These are phyloP conservation scores for Lissonota sp. DNA, from an alignment of 2,888 invertebrate genomes.

Conservation along the genomic window DNA sequence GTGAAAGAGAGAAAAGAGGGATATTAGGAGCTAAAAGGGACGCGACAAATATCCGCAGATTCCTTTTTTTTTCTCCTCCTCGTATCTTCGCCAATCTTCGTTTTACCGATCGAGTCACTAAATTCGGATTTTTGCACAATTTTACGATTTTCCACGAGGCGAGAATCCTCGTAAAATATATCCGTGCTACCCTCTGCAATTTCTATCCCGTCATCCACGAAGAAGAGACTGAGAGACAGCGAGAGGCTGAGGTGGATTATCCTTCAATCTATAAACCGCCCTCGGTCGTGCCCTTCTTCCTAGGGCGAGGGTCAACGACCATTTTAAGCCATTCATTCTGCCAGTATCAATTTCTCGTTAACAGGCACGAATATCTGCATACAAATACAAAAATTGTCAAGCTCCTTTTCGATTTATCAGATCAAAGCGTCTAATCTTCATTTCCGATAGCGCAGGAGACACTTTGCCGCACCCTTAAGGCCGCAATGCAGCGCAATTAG, in stretches of 20 bases:
- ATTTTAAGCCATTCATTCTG: conserved; percentile 16
- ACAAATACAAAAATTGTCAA: no score
- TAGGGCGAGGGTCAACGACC: conserved; percentile 22
- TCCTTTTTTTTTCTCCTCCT: conserved; percentile 4
- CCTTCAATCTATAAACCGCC: conserved; percentile 61
- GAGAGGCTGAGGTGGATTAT: conserved; percentile 50
- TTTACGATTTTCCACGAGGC: conserved; percentile 71
- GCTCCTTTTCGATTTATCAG: no score
- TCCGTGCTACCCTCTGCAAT: conserved; percentile 35
- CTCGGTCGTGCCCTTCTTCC: conserved; percentile 24
- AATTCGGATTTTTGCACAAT: conserved; percentile 69
- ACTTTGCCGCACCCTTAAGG: no score
- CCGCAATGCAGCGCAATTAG: no score
- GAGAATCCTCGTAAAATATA: conserved; percentile 77
- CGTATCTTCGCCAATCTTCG: conserved; percentile 30
- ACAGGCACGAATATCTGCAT: no score
- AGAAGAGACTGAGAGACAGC: conserved; percentile 2
- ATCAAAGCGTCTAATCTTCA: no score
- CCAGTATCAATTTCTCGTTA: not conserved
- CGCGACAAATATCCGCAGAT: not conserved
- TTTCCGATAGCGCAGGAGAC: no score
- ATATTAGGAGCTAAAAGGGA: not conserved
- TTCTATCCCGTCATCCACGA: conserved; percentile 10
- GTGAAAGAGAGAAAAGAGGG: not conserved
- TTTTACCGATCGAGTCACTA: conserved; percentile 40